Evolutionary conservation across 2,797 vertebrate genomes (phyloP), one percentile per base, ranked within the genome.

Genomic region (Bucorvus abyssinicus): DNA sequence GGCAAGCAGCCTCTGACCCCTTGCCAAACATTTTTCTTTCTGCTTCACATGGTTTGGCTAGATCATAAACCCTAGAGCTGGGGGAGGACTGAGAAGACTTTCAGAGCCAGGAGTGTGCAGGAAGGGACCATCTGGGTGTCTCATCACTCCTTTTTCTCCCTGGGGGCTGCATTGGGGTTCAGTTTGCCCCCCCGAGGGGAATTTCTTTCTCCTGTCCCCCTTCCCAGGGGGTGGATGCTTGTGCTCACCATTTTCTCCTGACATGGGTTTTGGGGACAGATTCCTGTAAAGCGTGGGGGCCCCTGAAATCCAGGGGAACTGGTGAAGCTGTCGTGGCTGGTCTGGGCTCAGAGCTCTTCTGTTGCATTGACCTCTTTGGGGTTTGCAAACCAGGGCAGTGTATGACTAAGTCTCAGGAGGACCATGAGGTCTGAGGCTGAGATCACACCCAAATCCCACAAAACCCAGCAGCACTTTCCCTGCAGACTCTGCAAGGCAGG

Each of bases 1-100:
- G 85, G 90, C 90, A 65, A 94, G 86, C 77, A 61, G 70, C 88
- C 36, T 84, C 63, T 1, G 7, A 81, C 60, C 88, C 82, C 82
- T 91, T 74, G 85, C 75, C 91, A 87, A 81, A 68, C 24, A 6
- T 77, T 90, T 93, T 61, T 49, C 38, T 78, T 88, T 84, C 85
- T 69, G 5, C 55, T 94, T 94, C 77, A 30, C 16, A 2, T 71
- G 74, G 74, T 75, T 94, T 88, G 76, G 69, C 45, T 71, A 6
- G 17, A 36, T 30, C 34, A 32, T 26, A 81, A 85, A 20, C 61
- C 45, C 68, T 32, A 44, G 85, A 65, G 75, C 15, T 53, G 61
- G 24, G 34, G 61, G 45, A 59, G 87, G 63, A 20, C 49, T 64
- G 87, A 63, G 64, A 70, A 32, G 8, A 6, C 59, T 76, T 74